A percentile compares a stretch with the other conserved stretches of the same genome.
phyloP scores from a whole-genome alignment of 2,113 vertebrate species.

The Sprattus sprattus region DNA sequence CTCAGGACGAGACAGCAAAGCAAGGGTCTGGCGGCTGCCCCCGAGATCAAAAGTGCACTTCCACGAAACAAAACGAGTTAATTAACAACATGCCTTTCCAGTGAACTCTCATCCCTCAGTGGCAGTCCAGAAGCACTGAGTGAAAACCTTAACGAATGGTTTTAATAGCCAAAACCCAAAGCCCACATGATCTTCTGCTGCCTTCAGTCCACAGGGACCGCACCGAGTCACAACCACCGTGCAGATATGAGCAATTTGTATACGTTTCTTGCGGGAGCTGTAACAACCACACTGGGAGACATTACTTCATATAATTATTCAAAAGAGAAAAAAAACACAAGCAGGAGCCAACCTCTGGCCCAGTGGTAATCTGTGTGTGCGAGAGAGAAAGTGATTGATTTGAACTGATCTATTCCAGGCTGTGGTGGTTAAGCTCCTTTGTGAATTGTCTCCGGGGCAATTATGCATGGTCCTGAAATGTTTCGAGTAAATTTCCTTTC shows the following conservation, averaged over 20 bases:
- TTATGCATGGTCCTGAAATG: constrained; percentile 47
- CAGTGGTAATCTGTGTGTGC: constrained; percentile 59
- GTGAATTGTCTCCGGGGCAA: constrained; percentile 62
- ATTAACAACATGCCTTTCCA: constrained; percentile 65
- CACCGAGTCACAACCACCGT: constrained; percentile 66
- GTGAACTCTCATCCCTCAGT: constrained; percentile 60
- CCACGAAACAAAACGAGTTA: constrained; percentile 67
- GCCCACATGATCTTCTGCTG: constrained; percentile 67
- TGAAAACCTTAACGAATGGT: constrained; percentile 72
- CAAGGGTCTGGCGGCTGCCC: constrained; percentile 40
- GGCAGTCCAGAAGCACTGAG: constrained; percentile 58
- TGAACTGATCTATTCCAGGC: constrained; percentile 57
- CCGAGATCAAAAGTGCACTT: constrained; percentile 39
- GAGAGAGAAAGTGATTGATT: constrained; percentile 43
- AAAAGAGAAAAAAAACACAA: constrained; percentile 47
- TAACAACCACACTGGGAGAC: constrained; percentile 68
- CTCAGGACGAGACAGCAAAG: constrained; percentile 46
- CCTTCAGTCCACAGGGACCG: constrained; percentile 58
- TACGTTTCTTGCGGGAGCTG: constrained; percentile 67
- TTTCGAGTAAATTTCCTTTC: constrained; percentile 63
- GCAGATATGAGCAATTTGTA: constrained; percentile 76
- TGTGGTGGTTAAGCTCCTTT: constrained; percentile 50
- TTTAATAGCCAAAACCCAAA: constrained; percentile 69
- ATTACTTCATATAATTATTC: constrained; percentile 73
- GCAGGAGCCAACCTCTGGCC: constrained; percentile 65